Evolutionary conservation across 2,888 invertebrate species (phyloP).

Genomic region (Pandemis cinnamomeana): DNA sequence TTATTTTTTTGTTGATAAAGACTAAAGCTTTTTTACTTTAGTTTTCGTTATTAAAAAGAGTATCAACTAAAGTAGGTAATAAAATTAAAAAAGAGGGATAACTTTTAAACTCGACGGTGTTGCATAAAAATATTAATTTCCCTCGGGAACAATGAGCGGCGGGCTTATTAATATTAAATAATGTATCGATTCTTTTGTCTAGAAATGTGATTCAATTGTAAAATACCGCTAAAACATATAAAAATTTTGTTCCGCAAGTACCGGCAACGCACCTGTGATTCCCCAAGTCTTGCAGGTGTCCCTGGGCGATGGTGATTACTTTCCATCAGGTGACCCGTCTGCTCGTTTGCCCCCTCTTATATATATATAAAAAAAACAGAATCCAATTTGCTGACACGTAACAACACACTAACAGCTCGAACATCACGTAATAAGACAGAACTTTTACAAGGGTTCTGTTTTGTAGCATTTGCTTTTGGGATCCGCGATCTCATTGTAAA

Average conservation of each 20-base stretch:
- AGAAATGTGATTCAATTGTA: background rate
- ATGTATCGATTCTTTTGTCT: conserved; percentile 23
- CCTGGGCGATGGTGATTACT: no score
- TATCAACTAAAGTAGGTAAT: conserved; percentile 42
- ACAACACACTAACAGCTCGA: background rate
- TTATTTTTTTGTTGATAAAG: conserved; percentile 45
- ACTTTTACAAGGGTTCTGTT: background rate
- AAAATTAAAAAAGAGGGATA: conserved; percentile 57
- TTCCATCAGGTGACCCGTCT: no score
- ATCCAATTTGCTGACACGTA: no score
- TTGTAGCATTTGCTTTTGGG: background rate
- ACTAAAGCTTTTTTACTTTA: conserved; percentile 46
- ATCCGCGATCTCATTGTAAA: background rate
- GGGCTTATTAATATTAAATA: conserved; percentile 58
- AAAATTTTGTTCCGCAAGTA: no score
- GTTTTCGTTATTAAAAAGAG: conserved; percentile 37
- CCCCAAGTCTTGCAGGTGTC: no score
- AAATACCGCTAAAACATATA: background rate
- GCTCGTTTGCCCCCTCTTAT: no score
- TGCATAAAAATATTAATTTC: conserved; percentile 68
- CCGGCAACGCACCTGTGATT: no score
- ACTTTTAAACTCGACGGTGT: conserved; percentile 54
- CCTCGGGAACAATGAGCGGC: conserved; percentile 61
- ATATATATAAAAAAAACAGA: no score
- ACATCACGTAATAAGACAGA: no score